phyloP scores from a whole-genome alignment of 2,888 invertebrate species.

The Sicus ferrugineus region DNA sequence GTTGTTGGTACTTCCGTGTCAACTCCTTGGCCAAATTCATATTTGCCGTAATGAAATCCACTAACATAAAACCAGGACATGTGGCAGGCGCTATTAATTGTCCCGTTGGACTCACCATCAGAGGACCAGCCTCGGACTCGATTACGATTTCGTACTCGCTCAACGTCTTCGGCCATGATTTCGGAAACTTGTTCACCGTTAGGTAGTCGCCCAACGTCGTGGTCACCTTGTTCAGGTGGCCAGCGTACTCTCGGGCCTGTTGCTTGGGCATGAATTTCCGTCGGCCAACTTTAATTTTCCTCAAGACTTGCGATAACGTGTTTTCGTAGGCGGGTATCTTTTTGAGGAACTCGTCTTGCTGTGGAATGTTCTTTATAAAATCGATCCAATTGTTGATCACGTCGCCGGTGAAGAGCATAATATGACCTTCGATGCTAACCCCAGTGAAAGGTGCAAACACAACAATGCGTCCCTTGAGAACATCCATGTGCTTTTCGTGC shows the following conservation, averaged over 20 bases:
- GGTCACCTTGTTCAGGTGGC: constrained; percentile 81
- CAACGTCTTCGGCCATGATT: constrained; percentile 76
- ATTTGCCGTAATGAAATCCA: constrained; percentile 83
- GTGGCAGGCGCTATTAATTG: constrained; percentile 93
- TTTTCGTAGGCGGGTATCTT: constrained; percentile 85
- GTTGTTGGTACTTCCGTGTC: constrained; percentile 70
- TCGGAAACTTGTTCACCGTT: constrained; percentile 73
- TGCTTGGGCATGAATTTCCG: constrained; percentile 92
- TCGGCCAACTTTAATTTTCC: constrained; percentile 83
- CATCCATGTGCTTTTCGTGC: constrained; percentile 75
- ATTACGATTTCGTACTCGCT: constrained; percentile 68
- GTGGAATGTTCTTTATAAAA: constrained; percentile 81
- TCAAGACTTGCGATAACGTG: constrained; percentile 82
- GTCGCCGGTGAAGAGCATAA: constrained; percentile 91
- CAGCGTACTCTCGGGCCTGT: constrained; percentile 85
- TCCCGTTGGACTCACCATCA: constrained; percentile 93
- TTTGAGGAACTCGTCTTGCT: constrained; percentile 76
- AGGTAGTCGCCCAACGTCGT: constrained; percentile 84
- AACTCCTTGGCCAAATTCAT: constrained; percentile 75
- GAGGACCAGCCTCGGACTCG: constrained; percentile 86
- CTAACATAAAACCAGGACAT: constrained; percentile 84
- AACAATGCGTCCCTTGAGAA: constrained; percentile 77
- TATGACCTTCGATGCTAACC: constrained; percentile 87
- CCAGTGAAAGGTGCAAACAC: constrained; percentile 92
- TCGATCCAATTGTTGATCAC: constrained; percentile 93